Conservation (phyloP, 2,113 vertebrate species). For the Misgurnus mizolepis region DNA sequence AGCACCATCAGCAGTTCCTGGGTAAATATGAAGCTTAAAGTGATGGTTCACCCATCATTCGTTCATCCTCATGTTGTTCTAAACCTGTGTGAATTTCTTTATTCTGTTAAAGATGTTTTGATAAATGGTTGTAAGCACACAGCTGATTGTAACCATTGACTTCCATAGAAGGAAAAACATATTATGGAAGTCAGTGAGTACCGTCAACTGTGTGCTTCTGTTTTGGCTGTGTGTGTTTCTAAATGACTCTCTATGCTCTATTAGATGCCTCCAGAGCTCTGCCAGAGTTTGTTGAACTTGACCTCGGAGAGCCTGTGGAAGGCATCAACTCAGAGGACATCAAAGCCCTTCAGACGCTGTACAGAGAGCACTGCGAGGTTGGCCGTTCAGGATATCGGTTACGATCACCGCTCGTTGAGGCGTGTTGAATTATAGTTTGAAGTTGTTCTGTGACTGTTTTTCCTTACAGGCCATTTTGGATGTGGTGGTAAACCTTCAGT, state of each 20-base stretch:
- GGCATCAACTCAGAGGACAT: conserved; percentile 81
- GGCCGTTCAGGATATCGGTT: conserved; percentile 39
- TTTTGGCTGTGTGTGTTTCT: not conserved
- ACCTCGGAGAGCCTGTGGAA: conserved; percentile 81
- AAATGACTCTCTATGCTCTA: not conserved
- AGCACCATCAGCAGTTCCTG: conserved; percentile 96
- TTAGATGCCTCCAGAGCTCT: conserved; percentile 89
- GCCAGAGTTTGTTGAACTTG: conserved; percentile 88
- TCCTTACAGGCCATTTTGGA: conserved; percentile 86
- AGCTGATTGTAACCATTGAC: too few relatives aligned
- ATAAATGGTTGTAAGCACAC: too few relatives aligned
- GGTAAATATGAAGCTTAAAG: conserved; percentile 71
- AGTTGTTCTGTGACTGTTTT: not conserved
- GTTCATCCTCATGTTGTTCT: too few relatives aligned
- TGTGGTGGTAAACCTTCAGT: conserved; percentile 94
- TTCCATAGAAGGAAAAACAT: too few relatives aligned
- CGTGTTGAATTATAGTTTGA: not conserved
- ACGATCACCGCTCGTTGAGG: not conserved
- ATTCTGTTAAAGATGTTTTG: too few relatives aligned
- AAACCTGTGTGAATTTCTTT: too few relatives aligned
- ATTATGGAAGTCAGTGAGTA: not conserved
- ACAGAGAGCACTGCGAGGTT: conserved; percentile 96
- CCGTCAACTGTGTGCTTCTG: not conserved
- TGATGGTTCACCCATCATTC: too few relatives aligned
- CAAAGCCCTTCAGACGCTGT: conserved; percentile 89